Conservation (phyloP, 2,797 vertebrate genomes). For the Phylloscopus collybita region DNA sequence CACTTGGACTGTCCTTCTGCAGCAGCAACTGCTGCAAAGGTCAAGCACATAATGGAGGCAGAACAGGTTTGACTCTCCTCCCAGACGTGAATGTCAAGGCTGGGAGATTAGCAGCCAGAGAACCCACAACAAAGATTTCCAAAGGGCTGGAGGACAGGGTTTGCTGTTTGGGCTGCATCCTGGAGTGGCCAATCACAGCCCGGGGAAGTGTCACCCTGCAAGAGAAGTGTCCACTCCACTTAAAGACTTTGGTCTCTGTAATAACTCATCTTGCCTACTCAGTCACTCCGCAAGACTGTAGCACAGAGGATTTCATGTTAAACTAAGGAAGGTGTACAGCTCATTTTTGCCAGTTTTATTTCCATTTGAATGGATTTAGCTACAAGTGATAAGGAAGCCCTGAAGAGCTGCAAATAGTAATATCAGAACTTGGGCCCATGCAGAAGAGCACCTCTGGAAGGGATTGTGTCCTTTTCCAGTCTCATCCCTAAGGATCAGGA, state of each 20-base stretch:
- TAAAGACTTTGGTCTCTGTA: background rate
- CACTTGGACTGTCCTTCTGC: background rate
- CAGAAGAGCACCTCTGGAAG: background rate
- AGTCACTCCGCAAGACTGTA: background rate
- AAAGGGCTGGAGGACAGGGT: background rate
- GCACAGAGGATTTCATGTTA: background rate
- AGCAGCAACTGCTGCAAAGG: conserved; percentile 48
- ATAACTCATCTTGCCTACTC: background rate
- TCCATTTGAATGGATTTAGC: background rate
- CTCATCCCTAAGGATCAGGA: background rate
- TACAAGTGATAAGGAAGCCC: background rate
- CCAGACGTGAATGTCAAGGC: background rate
- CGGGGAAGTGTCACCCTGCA: fast-evolving
- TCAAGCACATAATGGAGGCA: background rate
- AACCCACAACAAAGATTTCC: background rate
- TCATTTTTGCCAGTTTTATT: background rate
- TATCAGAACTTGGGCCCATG: background rate
- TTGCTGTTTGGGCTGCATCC: background rate
- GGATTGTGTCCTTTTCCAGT: fast-evolving
- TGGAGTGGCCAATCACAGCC: fast-evolving
- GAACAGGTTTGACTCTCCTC: background rate
- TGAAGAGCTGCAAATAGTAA: background rate
- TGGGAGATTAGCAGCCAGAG: background rate
- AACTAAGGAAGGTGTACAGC: background rate
- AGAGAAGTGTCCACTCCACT: background rate